Conservation (phyloP, 2,888 invertebrate species). For the Brenthis ino region DNA sequence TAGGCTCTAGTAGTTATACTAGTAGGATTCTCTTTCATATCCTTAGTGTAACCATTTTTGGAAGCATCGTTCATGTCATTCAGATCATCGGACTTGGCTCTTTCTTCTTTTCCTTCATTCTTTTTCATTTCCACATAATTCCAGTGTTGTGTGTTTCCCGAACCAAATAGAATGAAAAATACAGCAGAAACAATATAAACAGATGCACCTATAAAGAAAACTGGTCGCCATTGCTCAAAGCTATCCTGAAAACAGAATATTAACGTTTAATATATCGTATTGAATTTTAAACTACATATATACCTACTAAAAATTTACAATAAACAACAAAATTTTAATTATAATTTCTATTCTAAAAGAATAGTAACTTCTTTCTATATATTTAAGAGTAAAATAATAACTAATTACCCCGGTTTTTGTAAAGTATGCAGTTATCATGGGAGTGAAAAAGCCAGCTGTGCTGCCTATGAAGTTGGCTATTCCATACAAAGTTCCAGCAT, state of each 20-base stretch:
- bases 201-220: slow-evolving; percentile 87
- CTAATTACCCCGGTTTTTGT: slow-evolving; percentile 75
- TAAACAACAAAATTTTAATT: too few species aligned
- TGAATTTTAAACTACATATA: background rate
- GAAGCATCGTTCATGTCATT: slow-evolving; percentile 47
- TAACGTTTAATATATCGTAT: background rate
- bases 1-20: slow-evolving; percentile 50
- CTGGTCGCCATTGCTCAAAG: slow-evolving; percentile 87
- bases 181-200: slow-evolving; percentile 87
- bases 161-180: slow-evolving; percentile 87
- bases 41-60: slow-evolving; percentile 56
- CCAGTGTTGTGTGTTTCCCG: slow-evolving; percentile 87
- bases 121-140: slow-evolving; percentile 72
- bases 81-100: slow-evolving; percentile 40
- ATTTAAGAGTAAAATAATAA: too few species aligned
- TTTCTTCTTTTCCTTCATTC: slow-evolving; percentile 39
- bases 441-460: slow-evolving; percentile 88
- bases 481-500: slow-evolving; percentile 89
- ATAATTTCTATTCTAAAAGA: too few species aligned
- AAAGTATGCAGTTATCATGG: slow-evolving; percentile 86
- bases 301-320: background rate
- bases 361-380: too few species aligned
- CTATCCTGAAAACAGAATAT: slow-evolving; percentile 82
- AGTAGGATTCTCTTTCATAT: slow-evolving; percentile 64
- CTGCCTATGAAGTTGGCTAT: slow-evolving; percentile 89